These are phyloP conservation scores for Coracopsis vasa DNA, from an alignment of 2,113 vertebrate species.

Conservation along the genomic window DNA sequence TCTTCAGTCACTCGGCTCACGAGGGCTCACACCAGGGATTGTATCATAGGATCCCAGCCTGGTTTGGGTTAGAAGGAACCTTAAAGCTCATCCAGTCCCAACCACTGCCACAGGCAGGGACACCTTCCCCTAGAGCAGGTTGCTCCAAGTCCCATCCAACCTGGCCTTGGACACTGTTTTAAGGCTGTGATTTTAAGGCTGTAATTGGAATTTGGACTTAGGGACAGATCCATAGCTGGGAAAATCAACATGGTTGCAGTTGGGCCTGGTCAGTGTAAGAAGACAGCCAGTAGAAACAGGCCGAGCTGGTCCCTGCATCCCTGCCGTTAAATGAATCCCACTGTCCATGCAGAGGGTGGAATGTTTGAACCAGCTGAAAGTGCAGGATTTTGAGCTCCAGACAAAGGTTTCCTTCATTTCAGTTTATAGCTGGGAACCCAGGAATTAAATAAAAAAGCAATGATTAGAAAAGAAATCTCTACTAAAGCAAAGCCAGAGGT, in stretches of 20 bases:
- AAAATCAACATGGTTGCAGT: not conserved
- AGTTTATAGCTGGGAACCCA: not conserved
- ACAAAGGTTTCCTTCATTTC: not conserved
- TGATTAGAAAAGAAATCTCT: not conserved
- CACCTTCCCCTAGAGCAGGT: not conserved
- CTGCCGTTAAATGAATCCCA: accelerated
- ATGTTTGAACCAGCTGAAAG: not conserved
- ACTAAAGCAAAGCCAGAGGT: not conserved
- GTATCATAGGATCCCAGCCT: not conserved
- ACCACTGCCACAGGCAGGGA: not conserved
- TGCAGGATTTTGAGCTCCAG: not conserved
- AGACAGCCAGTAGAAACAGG: not conserved
- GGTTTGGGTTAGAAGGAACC: not conserved
- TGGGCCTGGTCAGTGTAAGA: not conserved
- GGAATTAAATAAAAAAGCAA: not conserved
- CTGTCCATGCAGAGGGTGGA: not conserved
- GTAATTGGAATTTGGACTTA: not conserved
- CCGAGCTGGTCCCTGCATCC: not conserved
- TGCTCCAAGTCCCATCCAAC: not conserved
- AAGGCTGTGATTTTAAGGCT: slow-evolving; percentile 10
- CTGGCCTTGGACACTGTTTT: not conserved
- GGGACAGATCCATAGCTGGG: not conserved
- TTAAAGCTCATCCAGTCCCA: not conserved
- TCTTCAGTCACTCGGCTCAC: not conserved
- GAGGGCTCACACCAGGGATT: not conserved